Evolutionary conservation across 2,888 invertebrate species (phyloP), one percentile per base, ranked within the genome.

Genomic region (Lumbricus terrestris): DNA sequence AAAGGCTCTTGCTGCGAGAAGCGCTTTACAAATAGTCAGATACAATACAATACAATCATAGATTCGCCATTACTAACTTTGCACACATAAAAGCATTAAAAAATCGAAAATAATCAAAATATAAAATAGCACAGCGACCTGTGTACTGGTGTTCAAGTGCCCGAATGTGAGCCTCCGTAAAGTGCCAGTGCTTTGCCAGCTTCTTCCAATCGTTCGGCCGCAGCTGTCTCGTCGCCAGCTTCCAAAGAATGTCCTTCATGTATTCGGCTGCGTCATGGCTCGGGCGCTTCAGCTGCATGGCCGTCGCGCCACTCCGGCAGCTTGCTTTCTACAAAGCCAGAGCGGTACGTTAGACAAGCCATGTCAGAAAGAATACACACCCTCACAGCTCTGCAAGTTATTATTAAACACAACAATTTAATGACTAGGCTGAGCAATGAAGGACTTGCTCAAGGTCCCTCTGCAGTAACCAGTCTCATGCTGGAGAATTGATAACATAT

Each of bases 91-190:
- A 8, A 38, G 13, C 13, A 15, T 20, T 47, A 8, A 29, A 83
- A 35, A 38, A 38, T 54, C 33, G 40, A 20, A 6, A 20, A 38
- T 82, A 38, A 15, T 88, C 23, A 54, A 69, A 69, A 29, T n/a
- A n/a, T 11, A n/a, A 69, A 69, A 69, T 47, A 47, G 23, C 69
- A 29, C 6, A 90, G 82, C 23, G 92, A 96, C 97, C 96, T 92
- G 96, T 96, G 93, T 96, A 96, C 93, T 97, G 96, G 93, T 96
- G 96, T 93, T 96, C 96, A 91, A 97, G 96, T 34, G 96, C 96
- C 92, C 96, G 95, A 91, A 97, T 96, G 93, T 97, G 96, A 90
- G 96, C 96, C 88, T 96, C 96, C 0, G 96, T 96, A 94, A 97
- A 97, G 47, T 96, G 96, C 96, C 97, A 97, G 92, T 96, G 96